These are phyloP conservation scores for Epinotia demarniana DNA, from an alignment of 2,888 invertebrate species.

Conservation along the genomic window DNA sequence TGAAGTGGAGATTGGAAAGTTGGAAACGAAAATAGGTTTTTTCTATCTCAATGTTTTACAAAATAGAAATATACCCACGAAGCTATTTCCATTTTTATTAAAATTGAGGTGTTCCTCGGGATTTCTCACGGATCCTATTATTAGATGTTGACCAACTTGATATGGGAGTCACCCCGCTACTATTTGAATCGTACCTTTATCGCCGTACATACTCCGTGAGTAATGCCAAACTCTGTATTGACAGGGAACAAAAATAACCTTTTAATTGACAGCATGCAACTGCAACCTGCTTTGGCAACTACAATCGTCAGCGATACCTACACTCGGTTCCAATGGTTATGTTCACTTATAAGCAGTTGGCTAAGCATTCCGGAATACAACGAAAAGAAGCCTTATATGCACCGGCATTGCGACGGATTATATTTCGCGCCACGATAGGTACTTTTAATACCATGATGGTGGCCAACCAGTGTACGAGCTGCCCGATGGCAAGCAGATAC, in stretches of 20 bases:
- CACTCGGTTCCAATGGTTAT: background rate
- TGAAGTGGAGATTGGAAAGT: no score
- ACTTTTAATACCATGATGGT: background rate
- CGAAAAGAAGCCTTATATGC: slow-evolving; percentile 18
- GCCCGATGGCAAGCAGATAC: no score
- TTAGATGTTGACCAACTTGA: background rate
- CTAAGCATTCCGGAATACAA: background rate
- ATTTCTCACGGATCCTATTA: background rate
- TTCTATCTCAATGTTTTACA: no score
- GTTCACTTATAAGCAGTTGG: background rate
- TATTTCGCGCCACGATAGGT: background rate
- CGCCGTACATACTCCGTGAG: background rate
- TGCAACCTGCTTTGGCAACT: background rate
- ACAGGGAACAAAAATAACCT: background rate
- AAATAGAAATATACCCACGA: no score
- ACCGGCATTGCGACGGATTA: slow-evolving; percentile 10
- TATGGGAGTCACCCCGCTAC: background rate
- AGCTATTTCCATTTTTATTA: no score
- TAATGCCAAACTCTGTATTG: background rate
- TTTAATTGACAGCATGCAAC: background rate
- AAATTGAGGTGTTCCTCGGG: no score
- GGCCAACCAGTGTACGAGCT: background rate
- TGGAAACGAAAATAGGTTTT: no score
- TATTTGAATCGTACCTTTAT: background rate
- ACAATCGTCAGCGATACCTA: no score